Evolutionary conservation across 2,113 vertebrate species (phyloP).

Genomic region (Catharus minimus): DNA sequence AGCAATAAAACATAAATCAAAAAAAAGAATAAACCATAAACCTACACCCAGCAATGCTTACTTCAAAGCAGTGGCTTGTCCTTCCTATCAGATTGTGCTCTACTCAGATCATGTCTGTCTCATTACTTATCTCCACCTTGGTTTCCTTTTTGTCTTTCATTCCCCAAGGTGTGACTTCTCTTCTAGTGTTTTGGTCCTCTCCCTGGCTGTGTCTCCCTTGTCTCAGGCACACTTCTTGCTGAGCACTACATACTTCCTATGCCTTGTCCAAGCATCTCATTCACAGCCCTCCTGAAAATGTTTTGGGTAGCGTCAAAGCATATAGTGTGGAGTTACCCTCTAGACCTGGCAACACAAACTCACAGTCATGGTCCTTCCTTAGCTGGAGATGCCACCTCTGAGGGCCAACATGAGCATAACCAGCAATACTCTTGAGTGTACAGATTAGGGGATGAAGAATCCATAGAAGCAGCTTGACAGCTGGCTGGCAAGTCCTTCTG

Average conservation of each 20-base stretch:
- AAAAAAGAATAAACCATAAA: neutral
- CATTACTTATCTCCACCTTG: neutral
- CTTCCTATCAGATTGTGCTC: neutral
- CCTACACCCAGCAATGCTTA: neutral
- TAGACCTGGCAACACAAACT: neutral
- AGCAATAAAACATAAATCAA: neutral
- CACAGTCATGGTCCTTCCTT: accelerated
- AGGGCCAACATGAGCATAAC: neutral
- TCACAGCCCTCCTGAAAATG: neutral
- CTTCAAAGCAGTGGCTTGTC: neutral
- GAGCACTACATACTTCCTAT: neutral
- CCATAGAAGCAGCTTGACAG: neutral
- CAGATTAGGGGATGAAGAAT: accelerated
- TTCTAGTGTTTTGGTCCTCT: neutral
- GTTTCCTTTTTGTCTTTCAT: neutral
- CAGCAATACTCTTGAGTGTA: accelerated
- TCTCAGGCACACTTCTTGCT: neutral
- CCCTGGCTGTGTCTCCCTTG: neutral
- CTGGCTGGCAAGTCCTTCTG: neutral
- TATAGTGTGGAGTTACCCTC: accelerated
- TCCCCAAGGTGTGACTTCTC: neutral
- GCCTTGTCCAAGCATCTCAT: neutral
- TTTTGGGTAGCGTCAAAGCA: neutral
- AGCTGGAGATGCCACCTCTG: neutral
- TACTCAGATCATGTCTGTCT: neutral